Base-by-base conservation (phyloP, 2,797 vertebrate genomes). In the Channa striata region DNA sequence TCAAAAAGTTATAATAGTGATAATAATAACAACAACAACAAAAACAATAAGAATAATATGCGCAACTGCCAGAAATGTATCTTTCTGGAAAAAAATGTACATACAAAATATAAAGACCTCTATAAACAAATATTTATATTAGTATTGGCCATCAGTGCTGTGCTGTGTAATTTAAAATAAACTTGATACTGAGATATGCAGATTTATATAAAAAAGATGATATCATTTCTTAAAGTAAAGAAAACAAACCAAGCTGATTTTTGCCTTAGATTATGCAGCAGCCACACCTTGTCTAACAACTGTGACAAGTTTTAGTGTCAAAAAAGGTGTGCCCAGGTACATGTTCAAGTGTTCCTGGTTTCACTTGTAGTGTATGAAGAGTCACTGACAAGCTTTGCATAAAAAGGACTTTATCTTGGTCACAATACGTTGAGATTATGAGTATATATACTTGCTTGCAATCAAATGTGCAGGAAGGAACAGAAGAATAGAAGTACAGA, bases 161-260 rank as follows among this genome's bases (percentile, higher is more conserved):
- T 10, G 11, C 53, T 66, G 21, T 59, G 7, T 36, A 16, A 59
- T 30, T 21, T 39, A n/a, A n/a, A 21, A 46, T 36, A n/a, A 6
- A 19, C 6, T 37, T 1, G 9, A 13, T 37, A n/a, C 11, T 17
- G 23, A 20, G 1, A 44, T 11, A 16, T 6, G 8, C 19, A 5
- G 10, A 21, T 16, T 20, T 33, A 30, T 17, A 21, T 7, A 4
- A 30, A 30, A 30, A 11, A 37, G 20, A 17, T 30, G 44, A 62
- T 17, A 46, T 43, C 13, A 2, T 3, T 39, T 19, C 20, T 54
- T 33, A 14, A 47, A 11, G 44, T 23, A 49, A 56, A 47, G 6
- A 0, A 51, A 87, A 87, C 69, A 12, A 54, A 60, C 11, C 23
- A 1, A 56, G 58, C 86, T 30, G 53, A 84, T 84, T 85, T 50